Evolutionary conservation across 2,113 vertebrate species (phyloP).

Genomic region (Steatornis caripensis): DNA sequence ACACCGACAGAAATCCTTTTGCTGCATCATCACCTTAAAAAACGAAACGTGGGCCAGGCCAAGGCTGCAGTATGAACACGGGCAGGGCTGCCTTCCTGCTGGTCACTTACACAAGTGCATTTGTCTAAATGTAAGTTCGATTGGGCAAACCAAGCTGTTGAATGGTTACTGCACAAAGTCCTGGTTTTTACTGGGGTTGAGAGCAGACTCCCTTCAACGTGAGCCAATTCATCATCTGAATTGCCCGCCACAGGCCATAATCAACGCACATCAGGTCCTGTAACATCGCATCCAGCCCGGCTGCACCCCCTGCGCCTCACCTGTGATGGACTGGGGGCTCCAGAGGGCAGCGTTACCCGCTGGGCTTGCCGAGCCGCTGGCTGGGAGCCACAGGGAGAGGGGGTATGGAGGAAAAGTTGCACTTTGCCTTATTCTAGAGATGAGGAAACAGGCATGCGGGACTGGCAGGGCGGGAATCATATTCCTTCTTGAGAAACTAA

Average conservation of each 20-base stretch:
- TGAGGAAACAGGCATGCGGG: no score
- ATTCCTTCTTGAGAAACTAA: no score
- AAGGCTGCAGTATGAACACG: neutral
- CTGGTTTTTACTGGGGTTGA: fast-evolving
- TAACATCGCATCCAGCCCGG: neutral
- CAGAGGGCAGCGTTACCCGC: fast-evolving
- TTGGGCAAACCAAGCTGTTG: neutral
- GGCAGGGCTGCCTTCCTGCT: neutral
- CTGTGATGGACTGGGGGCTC: neutral
- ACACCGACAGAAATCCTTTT: neutral
- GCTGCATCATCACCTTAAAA: neutral
- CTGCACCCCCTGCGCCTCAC: neutral
- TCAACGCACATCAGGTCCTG: neutral
- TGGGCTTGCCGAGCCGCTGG: fast-evolving
- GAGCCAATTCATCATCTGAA: neutral
- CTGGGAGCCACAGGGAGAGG: neutral
- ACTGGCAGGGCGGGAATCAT: no score
- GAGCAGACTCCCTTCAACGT: fast-evolving
- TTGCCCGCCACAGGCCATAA: neutral
- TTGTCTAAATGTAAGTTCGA: neutral
- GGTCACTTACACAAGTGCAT: neutral
- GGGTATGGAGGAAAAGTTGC: no score
- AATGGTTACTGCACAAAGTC: neutral
- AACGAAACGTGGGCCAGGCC: neutral
- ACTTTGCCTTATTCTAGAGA: no score